phyloP scores from a whole-genome alignment of 2,888 invertebrate species.

The Drosophila fungiperda region DNA sequence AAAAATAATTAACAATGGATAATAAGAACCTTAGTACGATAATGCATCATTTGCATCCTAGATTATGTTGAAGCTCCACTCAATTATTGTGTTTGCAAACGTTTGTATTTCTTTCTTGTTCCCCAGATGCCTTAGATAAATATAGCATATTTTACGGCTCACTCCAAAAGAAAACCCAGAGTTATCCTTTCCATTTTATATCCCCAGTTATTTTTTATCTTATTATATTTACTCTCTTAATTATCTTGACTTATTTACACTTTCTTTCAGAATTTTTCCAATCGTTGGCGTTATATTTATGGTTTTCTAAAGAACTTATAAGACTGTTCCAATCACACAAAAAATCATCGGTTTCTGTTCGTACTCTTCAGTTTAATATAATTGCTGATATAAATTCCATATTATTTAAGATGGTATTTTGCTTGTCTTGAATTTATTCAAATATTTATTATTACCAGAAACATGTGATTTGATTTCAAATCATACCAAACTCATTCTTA shows the following conservation, averaged over 20 bases:
- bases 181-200: neutral
- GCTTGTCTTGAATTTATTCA: neutral
- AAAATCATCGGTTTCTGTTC: conserved; percentile 18
- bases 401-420: neutral
- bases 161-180: neutral
- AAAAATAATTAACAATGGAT: neutral
- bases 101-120: neutral
- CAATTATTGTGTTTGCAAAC: no score
- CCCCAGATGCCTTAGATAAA: neutral
- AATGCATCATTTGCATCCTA: neutral
- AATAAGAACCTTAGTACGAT: neutral
- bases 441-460: neutral
- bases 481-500: neutral
- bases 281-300: conserved; percentile 84
- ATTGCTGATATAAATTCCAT: neutral
- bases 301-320: conserved; percentile 75
- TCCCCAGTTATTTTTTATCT: neutral
- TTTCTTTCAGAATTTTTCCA: conserved; percentile 83
- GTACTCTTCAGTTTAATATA: neutral
- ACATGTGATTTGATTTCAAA: neutral
- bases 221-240: conserved; percentile 8
- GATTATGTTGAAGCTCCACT: neutral
- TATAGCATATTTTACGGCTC: conserved; percentile 33
- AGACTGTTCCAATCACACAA: conserved; percentile 41
- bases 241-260: conserved; percentile 27